phyloP scores from a whole-genome alignment of 2,888 invertebrate species.

The Parnassius orleans region DNA sequence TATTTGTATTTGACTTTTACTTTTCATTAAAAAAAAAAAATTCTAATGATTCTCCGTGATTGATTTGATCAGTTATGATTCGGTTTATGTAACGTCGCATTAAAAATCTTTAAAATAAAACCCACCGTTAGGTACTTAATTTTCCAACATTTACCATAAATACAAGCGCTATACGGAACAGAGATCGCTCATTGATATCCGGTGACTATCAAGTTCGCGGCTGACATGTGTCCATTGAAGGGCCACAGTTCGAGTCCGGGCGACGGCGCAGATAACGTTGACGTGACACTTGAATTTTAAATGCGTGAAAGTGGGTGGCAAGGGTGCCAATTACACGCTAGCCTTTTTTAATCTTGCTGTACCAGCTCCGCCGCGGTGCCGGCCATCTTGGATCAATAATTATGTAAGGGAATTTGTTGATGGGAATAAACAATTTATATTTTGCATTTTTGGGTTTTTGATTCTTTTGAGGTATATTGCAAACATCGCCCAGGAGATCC shows the following conservation, averaged over 20 bases:
- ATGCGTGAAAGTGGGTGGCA: constrained; percentile 32
- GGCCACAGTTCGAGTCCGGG: constrained; percentile 46
- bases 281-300: constrained; percentile 53
- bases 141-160: constrained; percentile 12
- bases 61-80: no score
- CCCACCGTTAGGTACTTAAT: no score
- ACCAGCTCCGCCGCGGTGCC: not conserved
- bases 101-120: no score
- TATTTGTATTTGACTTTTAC: no score
- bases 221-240: constrained; percentile 53
- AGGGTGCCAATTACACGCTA: constrained; percentile 40
- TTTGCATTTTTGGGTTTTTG: not conserved
- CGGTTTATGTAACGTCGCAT: no score
- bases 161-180: constrained; percentile 17
- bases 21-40: no score
- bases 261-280: constrained; percentile 27
- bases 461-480: not conserved
- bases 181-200: constrained; percentile 17
- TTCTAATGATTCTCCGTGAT: no score
- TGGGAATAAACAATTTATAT: constrained; percentile 4
- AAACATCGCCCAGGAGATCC: no score
- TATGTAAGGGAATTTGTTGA: not conserved
- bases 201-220: constrained; percentile 24
- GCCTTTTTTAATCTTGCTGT: constrained; percentile 17
- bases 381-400: constrained; percentile 9